These are phyloP conservation scores for Pristionchus japonicus DNA, from an alignment of 2,888 invertebrate genomes.

Conservation along the genomic window DNA sequence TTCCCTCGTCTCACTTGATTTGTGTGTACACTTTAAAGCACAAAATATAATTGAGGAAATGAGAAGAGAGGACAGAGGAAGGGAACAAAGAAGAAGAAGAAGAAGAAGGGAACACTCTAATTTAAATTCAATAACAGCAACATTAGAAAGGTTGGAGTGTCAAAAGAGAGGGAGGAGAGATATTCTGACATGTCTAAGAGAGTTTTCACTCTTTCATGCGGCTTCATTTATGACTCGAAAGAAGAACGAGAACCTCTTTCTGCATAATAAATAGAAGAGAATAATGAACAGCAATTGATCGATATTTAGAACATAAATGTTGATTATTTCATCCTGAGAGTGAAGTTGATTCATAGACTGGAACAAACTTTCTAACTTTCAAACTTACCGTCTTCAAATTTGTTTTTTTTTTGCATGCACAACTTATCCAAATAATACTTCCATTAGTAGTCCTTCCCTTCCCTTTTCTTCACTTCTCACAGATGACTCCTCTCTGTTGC, in stretches of 20 bases:
- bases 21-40: neutral
- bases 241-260: neutral
- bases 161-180: neutral
- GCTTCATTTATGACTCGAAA: constrained; percentile 5
- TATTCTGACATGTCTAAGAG: neutral
- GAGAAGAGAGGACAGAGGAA: too few relatives aligned
- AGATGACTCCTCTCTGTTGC: neutral
- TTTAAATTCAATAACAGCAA: neutral
- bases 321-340: too few relatives aligned
- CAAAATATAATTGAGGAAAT: neutral
- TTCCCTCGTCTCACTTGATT: neutral
- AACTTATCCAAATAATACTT: neutral
- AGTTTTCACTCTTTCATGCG: neutral
- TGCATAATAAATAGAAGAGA: neutral
- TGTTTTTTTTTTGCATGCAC: too few relatives aligned
- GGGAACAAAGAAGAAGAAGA: too few relatives aligned
- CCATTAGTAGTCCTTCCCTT: neutral
- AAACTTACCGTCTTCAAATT: too few relatives aligned
- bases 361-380: too few relatives aligned
- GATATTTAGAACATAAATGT: too few relatives aligned
- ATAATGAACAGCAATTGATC: neutral
- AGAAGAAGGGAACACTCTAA: too few relatives aligned
- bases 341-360: too few relatives aligned
- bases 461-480: neutral
- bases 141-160: neutral